Evolutionary conservation across 2,888 invertebrate species (phyloP).

Genomic region (Eristalis intricaria): DNA sequence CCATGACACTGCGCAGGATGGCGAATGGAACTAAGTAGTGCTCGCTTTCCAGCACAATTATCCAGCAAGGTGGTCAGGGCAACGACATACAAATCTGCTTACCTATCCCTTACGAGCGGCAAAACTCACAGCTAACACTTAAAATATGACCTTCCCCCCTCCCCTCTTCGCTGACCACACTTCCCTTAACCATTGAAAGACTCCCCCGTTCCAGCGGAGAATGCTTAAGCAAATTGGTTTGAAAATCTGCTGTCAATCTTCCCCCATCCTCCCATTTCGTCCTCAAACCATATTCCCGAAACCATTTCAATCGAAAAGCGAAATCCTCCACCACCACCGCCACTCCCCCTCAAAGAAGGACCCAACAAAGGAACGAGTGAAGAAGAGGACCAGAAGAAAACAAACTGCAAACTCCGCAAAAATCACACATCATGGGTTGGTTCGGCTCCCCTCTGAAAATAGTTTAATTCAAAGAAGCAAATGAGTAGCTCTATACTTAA

Average conservation of each 20-base stretch:
- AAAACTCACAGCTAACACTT: no score
- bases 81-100: no score
- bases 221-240: not conserved
- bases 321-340: not conserved
- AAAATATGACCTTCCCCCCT: not conserved
- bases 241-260: not conserved
- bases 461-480: conserved; percentile 68
- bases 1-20: no score
- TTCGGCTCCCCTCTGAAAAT: conserved; percentile 25
- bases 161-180: not conserved
- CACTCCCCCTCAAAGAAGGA: not conserved
- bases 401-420: conserved; percentile 73
- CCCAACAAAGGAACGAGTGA: not conserved
- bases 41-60: no score
- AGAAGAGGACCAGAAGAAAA: not conserved
- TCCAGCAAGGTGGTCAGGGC: no score
- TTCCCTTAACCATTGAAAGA: not conserved
- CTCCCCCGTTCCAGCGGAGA: not conserved
- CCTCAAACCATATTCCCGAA: not conserved
- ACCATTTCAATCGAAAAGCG: conserved; percentile 3
- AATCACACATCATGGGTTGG: conserved; percentile 61
- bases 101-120: no score
- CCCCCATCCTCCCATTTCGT: not conserved
- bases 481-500: conserved; percentile 65
- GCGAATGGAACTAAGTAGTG: no score